Base-by-base conservation (phyloP, 2,888 invertebrate genomes). In the Esperia sulphurella region DNA sequence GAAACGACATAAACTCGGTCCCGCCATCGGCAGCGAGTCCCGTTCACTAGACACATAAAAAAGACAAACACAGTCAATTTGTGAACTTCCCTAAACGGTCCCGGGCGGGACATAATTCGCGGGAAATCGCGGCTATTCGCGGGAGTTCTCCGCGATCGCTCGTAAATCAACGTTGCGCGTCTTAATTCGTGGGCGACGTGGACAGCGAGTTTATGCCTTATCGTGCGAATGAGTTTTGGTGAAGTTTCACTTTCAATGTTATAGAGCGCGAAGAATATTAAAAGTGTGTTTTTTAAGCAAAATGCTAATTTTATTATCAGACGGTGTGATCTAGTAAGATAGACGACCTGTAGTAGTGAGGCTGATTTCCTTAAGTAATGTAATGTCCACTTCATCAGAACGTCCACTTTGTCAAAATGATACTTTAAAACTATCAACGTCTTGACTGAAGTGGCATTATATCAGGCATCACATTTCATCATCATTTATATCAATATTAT, bases 51-150 rank as follows among this genome's bases (percentile, higher is more conserved):
- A 14, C 48, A 54, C 54, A 50, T 55, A 59, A 65, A 64, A 67
- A 63, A 61, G 59, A 57, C 54, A 57, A 61, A 60, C 60, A 62
- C 53, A 48, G 52, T 63, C 62, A 61, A 62, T 70, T 58, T 53
- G 58, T 55, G 58, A 67, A 68, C 57, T 65, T 63, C 53, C 46
- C 55, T 68, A 68, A 71, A 66, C 58, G 64, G 44, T 55, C 65
- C 59, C 59, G 43, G 12, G 62, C 43, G 54, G 54, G 52, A 45
- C 45, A 53, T 59, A 56, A 50, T 50, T 52, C 54, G 14, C 12
- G 42, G 37, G 52, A 51, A 52, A 49, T 54, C 50, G 39, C 44
- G 13, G 28, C 30, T 47, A 10, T 33, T 33, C 12, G 41, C 21
- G 21, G 21, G 21, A 21, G 5, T 21, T 21, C 21, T 21, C 21